Evolutionary conservation across 2,797 vertebrate genomes (phyloP), one percentile per base, ranked within the genome.

Genomic region (Knipowitschia caucasica): DNA sequence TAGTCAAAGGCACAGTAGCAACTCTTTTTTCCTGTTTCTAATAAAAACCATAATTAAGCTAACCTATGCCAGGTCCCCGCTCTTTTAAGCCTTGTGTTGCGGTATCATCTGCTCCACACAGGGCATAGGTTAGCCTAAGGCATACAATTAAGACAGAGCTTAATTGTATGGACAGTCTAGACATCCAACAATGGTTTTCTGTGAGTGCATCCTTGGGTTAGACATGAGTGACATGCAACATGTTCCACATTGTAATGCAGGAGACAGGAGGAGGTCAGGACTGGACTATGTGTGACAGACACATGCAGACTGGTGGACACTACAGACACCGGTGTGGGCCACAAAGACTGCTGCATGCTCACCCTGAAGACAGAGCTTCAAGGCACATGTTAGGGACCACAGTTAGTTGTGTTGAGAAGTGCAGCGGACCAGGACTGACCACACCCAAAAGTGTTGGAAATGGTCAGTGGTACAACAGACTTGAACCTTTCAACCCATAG

Each of bases 401-500:
- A 79, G 78, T 77, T 77, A 77, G 75, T 75, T 69, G 69, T 80
- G 78, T 85, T 76, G 71, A 80, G 77, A 78, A 80, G 71, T 83
- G 84, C 82, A 72, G 71, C 60, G 60, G 72, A 69, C 62, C 71
- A 78, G 71, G 65, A 62, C 71, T 71, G 81, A 84, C 78, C 78
- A 84, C 74, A 64, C 66, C 80, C 77, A 83, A 81, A 78, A 2
- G 0, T 2, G 69, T 78, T 83, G 80, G 73, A 64, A 68, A 64
- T 81, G 76, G 80, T 84, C 82, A 78, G 74, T 56, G 56, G 76
- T 69, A 73, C 73, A 53, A 80, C 73, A 81, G 78, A 83, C 80
- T 83, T 74, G 85, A 87, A 87, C 85, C 85, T 87, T 87, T 87
- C 85, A 87, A 86, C 85, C 85, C 85, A 62, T 84, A 86, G 85